Evolutionary conservation across 2,888 invertebrate species (phyloP).

Genomic region (Drosophila engyochracea): DNA sequence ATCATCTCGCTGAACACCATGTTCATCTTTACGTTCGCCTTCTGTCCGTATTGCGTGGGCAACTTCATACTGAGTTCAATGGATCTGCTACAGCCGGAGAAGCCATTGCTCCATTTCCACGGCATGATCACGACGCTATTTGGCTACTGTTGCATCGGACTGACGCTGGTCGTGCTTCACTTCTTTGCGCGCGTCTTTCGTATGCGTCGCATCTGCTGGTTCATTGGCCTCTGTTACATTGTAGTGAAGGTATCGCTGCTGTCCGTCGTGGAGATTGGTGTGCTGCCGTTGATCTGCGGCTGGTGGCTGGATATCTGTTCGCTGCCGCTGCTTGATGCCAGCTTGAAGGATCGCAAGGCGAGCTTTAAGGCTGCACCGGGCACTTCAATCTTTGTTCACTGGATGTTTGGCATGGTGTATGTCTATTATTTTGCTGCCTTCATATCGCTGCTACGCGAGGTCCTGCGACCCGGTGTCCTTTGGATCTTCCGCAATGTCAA

Average conservation of each 20-base stretch:
- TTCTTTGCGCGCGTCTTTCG: slow-evolving; percentile 92
- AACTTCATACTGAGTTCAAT: slow-evolving; percentile 91
- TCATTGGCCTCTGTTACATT: slow-evolving; percentile 97
- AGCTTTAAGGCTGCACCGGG: slow-evolving; percentile 97
- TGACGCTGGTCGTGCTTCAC: slow-evolving; percentile 93
- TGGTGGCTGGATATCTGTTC: slow-evolving; percentile 99
- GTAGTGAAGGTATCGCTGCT: slow-evolving; percentile 93
- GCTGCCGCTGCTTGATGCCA: slow-evolving; percentile 94
- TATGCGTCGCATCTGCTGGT: slow-evolving; percentile 91
- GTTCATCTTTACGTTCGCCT: slow-evolving; percentile 98
- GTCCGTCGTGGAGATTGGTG: slow-evolving; percentile 98
- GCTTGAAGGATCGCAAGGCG: slow-evolving; percentile 92
- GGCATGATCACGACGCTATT: slow-evolving; percentile 96
- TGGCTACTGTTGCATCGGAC: slow-evolving; percentile 96
- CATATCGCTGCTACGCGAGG: slow-evolving; percentile 95
- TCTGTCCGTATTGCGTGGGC: slow-evolving; percentile 98
- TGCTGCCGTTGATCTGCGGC: slow-evolving; percentile 98
- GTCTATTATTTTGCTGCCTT: slow-evolving; percentile 99
- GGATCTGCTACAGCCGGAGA: slow-evolving; percentile 85
- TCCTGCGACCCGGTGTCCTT: slow-evolving; percentile 97
- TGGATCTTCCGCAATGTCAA: slow-evolving; percentile 99
- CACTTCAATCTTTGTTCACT: slow-evolving; percentile 98
- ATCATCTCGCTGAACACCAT: slow-evolving; percentile 98
- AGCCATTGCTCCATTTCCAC: slow-evolving; percentile 92
- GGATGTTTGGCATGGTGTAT: slow-evolving; percentile 99